A percentile compares a stretch with the other conserved stretches of the same genome.
phyloP scores from a whole-genome alignment of 1,140 invertebrate species.

The Thaumatotibia leucotreta region DNA sequence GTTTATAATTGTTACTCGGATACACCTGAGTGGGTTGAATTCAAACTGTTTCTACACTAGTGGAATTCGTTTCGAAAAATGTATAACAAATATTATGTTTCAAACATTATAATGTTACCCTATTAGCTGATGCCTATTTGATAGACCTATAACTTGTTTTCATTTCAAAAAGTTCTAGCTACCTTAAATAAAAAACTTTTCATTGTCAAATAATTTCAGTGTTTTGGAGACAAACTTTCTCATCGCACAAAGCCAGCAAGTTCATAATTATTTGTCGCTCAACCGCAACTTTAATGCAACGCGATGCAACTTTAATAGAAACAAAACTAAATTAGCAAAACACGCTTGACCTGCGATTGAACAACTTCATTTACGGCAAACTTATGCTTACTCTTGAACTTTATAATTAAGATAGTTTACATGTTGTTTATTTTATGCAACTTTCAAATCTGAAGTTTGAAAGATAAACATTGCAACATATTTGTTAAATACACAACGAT shows the following conservation, averaged over 20 bases:
- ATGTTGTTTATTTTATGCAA: not conserved
- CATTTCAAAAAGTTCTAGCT: not conserved
- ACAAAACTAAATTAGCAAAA: constrained; percentile 43
- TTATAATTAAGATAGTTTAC: not conserved
- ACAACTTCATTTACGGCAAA: constrained; percentile 30
- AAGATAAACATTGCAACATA: not conserved
- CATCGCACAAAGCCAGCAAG: constrained; percentile 47
- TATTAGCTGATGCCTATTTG: not conserved
- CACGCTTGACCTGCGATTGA: constrained; percentile 38
- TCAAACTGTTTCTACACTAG: too few species aligned
- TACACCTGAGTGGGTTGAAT: too few species aligned
- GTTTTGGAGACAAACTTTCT: constrained; percentile 42
- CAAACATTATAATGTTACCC: not conserved
- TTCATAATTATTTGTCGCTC: constrained; percentile 58
- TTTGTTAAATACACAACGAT: not conserved
- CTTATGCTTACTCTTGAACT: not conserved
- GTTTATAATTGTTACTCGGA: too few species aligned
- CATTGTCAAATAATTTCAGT: constrained; percentile 23
- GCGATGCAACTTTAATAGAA: constrained; percentile 45
- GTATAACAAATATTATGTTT: too few species aligned
- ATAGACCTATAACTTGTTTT: not conserved
- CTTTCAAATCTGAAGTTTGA: not conserved
- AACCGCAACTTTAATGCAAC: constrained; percentile 25
- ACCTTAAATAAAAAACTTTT: not conserved
- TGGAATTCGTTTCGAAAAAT: not conserved